These are phyloP conservation scores for Karalla daura DNA, from an alignment of 2,797 vertebrate species.

Conservation along the genomic window DNA sequence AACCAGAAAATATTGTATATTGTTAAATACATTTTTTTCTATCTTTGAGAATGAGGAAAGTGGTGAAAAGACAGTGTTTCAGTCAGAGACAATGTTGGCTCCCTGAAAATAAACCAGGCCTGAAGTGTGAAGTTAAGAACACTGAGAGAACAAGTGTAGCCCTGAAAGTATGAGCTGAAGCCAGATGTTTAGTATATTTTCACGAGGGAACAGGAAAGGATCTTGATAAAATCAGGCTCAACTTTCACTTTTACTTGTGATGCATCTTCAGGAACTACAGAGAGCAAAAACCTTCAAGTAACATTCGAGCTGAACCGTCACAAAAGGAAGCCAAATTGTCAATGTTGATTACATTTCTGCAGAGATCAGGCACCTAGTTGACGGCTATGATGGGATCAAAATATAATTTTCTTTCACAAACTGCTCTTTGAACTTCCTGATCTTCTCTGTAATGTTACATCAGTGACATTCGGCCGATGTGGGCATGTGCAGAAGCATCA, in stretches of 20 bases:
- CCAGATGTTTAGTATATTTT: background rate
- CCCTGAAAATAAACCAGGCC: background rate
- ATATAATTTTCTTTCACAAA: background rate
- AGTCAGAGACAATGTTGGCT: background rate
- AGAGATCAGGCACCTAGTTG: background rate
- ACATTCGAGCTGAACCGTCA: background rate
- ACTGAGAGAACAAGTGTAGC: background rate
- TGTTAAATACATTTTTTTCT: slow-evolving; percentile 1
- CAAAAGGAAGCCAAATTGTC: background rate
- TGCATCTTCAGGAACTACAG: background rate
- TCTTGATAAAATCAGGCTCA: background rate
- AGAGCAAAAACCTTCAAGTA: background rate
- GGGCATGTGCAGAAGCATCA: slow-evolving; percentile 17
- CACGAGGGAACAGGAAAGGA: background rate
- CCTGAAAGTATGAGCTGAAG: background rate
- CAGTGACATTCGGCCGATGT: background rate
- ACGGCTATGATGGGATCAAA: slow-evolving; percentile 1
- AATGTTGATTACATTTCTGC: background rate
- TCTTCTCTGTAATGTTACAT: background rate
- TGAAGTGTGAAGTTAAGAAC: background rate
- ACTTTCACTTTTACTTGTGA: background rate
- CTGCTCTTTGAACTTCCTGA: background rate
- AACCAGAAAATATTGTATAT: slow-evolving; percentile 3
- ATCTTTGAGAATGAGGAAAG: slow-evolving; percentile 3
- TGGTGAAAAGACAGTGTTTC: background rate